Evolutionary conservation across 1,140 invertebrate genomes (phyloP), one percentile per base, ranked within the genome.

Genomic region (Drosophila pandora): DNA sequence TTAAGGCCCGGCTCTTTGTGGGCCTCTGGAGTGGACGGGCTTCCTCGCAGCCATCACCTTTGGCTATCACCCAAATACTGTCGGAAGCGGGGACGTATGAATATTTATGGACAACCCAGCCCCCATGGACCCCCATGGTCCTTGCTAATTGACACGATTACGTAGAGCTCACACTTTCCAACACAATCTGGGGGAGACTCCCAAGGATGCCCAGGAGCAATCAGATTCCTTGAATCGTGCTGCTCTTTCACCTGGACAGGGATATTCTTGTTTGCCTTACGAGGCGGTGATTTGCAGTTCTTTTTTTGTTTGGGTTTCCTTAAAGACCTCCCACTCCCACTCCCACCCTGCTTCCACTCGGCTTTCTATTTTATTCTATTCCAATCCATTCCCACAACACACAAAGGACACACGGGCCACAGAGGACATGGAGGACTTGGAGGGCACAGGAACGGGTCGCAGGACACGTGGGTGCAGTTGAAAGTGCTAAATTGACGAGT

Each of bases 401-500:
- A 74, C 45, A 47, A 6, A 45, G 13, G 13, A 47, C 28, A 34
- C 25, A 5, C 3, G 25, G 25, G 25, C 3, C 25, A 28, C 9
- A 10, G 32, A 32, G 32, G 32, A 8, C 8, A 9, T 8, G n/a
- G n/a, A 10, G 9, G 9, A n/a, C n/a, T n/a, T n/a, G n/a, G n/a
- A n/a, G 32, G 32, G 52, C 21, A 32, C 47, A 28, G 25, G 25
- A 6, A 28, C 25, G 25, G 25, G 25, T 3, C 12, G 30, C 25
- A 4, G 34, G 12, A 43, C 61, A 54, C 39, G 60, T 68, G 60
- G 50, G 60, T 63, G 61, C 60, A 64, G 63, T 56, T 39, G 63
- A 57, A 69, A 69, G 43, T 69, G 67, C 67, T 69, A 69, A 69
- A 69, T 69, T 57, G 64, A 70, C 67, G 67, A 30, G 63, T 63